Conservation (phyloP, 1,140 invertebrate genomes). For the Cotesia vestalis region DNA sequence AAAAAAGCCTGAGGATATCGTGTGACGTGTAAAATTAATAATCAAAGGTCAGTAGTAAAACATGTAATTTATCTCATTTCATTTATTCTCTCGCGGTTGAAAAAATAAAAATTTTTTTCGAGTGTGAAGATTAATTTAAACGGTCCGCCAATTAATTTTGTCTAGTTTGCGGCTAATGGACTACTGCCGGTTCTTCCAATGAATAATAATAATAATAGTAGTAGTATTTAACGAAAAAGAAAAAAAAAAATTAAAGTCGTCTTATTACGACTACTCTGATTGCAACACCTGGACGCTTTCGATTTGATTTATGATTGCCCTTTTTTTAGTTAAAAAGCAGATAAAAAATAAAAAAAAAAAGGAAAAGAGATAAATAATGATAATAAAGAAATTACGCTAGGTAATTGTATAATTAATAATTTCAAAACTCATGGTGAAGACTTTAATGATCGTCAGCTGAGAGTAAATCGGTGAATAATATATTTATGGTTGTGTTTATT, state of each 20-base stretch:
- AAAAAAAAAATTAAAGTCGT: conserved; percentile 4
- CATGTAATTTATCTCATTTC: conserved; percentile 1
- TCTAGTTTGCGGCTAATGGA: conserved; percentile 31
- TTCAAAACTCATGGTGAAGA: not conserved
- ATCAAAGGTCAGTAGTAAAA: conserved; percentile 24
- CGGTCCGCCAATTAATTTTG: conserved; percentile 27
- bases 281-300: conserved; percentile 16
- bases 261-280: not conserved
- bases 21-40: not conserved
- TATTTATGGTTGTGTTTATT: too few species aligned
- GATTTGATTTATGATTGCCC: conserved; percentile 25
- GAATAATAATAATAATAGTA: not conserved
- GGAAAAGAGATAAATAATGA: not conserved
- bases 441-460: too few species aligned
- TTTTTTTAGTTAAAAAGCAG: not conserved
- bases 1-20: not conserved
- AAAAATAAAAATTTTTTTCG: conserved; percentile 5
- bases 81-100: not conserved
- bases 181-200: conserved; percentile 1
- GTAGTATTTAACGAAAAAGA: not conserved
- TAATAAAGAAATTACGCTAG: not conserved
- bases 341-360: too few species aligned
- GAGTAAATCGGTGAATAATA: too few species aligned
- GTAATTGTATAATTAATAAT: not conserved
- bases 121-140: conserved; percentile 32